Percentiles rank a stretch among this genome's conserved stretches.
Evolutionary conservation across 2,797 vertebrate genomes (phyloP).

Genomic region (Naso thynnoides): DNA sequence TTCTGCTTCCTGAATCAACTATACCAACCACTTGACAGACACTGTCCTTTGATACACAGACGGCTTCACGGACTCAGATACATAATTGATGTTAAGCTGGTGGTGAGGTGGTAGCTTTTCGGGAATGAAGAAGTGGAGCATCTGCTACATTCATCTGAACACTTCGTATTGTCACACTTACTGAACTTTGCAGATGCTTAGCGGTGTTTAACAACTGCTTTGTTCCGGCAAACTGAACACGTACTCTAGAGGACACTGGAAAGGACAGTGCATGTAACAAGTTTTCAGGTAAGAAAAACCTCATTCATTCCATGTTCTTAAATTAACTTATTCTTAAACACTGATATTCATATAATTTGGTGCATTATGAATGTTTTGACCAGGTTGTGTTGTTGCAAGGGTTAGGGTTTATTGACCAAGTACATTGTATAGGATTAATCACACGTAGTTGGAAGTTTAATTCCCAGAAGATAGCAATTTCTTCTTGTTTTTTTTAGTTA

Average conservation of each 20-base stretch:
- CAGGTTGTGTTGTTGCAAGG: not conserved
- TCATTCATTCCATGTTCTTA: not conserved
- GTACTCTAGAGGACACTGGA: not conserved
- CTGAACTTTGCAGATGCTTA: slow-evolving; percentile 10
- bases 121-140: slow-evolving; percentile 12
- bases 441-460: not conserved
- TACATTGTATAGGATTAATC: not conserved
- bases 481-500: not conserved
- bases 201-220: not conserved
- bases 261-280: too few relatives aligned
- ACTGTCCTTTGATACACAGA: slow-evolving; percentile 1
- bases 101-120: not conserved
- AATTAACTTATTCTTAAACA: not conserved
- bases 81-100: slow-evolving; percentile 26
- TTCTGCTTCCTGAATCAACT: not conserved
- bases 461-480: not conserved
- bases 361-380: not conserved
- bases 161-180: not conserved
- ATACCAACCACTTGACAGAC: slow-evolving; percentile 1
- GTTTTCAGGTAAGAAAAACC: not conserved
- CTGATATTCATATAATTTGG: not conserved
- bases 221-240: not conserved
- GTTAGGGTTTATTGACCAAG: not conserved
- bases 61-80: not conserved
- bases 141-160: not conserved